Base-by-base conservation (phyloP, 2,888 invertebrate genomes). In the Drosophila incognita region DNA sequence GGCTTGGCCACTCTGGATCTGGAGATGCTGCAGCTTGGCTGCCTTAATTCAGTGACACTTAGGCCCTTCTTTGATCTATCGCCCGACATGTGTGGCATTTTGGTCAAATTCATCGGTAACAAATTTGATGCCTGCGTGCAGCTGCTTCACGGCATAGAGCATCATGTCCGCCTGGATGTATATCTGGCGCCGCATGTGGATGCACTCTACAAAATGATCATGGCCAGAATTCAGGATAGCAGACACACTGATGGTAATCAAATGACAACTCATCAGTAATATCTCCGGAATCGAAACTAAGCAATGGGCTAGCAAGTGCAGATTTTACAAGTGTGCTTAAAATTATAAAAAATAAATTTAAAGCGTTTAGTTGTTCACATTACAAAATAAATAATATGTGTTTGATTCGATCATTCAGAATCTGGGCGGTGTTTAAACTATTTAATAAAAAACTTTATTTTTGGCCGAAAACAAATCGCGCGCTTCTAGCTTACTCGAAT, bases 151-250 rank as follows among this genome's bases (percentile, higher is more conserved):
- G 75, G 72, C 18, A 67, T 85, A 0, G 78, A 85, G 58, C 35
- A 46, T 27, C 62, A 69, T 7, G 58, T 89, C 0, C 63, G 89
- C 4, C 27, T 85, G 54, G 85, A 85, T 48, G 67, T 85, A 11
- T 85, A 85, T 51, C n/a, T 89, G 36, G 82, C 87, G 0, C 85
- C 85, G 0, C 85, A 85, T 69, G 73, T 85, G 29, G 73, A 76
- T 31, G 31, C 49, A 0, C 33, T 85, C 0, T 89, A 77, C 27
- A 36, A 27, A 1, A 74, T 72, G 63, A 89, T 85, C 15, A 53
- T 21, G 42, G 35, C 18, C 2, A 67, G 80, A n/a, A 52, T 87
- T 4, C 51, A 60, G 24, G 65, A 60, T 1, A 27, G 35, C 10
- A 29, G 27, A 27, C 27, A 27, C 27, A 27, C 27, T 27, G 27